phyloP scores from a whole-genome alignment of 2,797 vertebrate genomes.

The Chelonia mydas region DNA sequence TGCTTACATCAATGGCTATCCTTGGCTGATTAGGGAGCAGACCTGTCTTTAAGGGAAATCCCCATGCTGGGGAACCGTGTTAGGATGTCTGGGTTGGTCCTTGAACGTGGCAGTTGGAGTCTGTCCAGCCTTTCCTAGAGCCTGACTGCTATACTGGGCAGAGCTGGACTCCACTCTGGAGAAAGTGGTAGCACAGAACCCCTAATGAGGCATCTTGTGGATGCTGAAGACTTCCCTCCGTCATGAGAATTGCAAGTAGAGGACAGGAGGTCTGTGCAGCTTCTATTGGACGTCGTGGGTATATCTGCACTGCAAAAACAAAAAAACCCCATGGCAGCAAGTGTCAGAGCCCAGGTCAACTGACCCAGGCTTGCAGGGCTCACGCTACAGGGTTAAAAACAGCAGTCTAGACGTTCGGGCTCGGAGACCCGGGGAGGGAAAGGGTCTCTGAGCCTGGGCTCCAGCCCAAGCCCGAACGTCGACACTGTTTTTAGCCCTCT shows the following conservation, averaged over 20 bases:
- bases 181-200: not conserved
- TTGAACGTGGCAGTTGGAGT: not conserved
- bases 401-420: not conserved
- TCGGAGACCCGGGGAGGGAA: not conserved
- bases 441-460: not conserved
- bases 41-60: not conserved
- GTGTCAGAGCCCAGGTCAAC: too few relatives aligned
- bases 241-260: not conserved
- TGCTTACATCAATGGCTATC: not conserved
- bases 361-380: not conserved
- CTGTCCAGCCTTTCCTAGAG: not conserved
- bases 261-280: not conserved
- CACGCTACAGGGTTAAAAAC: not conserved
- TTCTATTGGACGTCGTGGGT: not conserved
- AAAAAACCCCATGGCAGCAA: too few relatives aligned
- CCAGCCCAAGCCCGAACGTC: not conserved
- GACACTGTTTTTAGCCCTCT: not conserved
- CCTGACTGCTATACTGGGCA: not conserved
- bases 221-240: not conserved
- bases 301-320: too few relatives aligned
- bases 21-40: not conserved
- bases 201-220: not conserved
- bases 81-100: not conserved
- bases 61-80: not conserved
- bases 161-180: not conserved